These are phyloP conservation scores for Polia nebulosa DNA, from an alignment of 2,888 invertebrate genomes.

Conservation along the genomic window DNA sequence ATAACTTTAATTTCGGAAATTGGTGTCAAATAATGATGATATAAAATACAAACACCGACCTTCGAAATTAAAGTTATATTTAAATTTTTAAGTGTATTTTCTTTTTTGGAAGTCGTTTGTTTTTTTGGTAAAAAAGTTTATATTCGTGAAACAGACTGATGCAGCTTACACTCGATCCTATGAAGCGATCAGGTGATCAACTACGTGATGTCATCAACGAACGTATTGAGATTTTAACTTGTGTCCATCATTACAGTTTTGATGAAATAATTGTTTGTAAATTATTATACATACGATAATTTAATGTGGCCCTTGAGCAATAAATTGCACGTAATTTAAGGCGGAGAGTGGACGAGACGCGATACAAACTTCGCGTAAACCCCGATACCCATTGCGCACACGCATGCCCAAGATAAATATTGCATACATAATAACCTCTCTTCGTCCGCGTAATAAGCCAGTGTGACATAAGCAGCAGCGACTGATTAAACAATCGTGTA, in stretches of 20 bases:
- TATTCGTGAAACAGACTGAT: too few species aligned
- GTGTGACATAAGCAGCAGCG: constrained; percentile 73
- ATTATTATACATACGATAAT: constrained; percentile 84
- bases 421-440: constrained; percentile 74
- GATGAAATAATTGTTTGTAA: constrained; percentile 84
- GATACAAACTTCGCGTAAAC: constrained; percentile 63
- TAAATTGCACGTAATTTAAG: constrained; percentile 86
- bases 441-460: constrained; percentile 59
- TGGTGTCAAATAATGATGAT: too few species aligned
- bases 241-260: constrained; percentile 76
- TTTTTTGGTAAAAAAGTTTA: too few species aligned
- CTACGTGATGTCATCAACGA: constrained; percentile 44
- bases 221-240: constrained; percentile 62
- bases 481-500: constrained; percentile 76
- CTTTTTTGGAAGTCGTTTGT: too few species aligned
- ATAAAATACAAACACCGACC: too few species aligned
- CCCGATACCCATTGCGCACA: constrained; percentile 55
- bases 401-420: constrained; percentile 77
- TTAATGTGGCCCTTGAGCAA: constrained; percentile 80
- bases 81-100: too few species aligned
- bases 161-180: neutral
- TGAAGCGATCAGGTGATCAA: constrained; percentile 11
- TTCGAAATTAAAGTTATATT: too few species aligned
- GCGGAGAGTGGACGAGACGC: constrained; percentile 70
- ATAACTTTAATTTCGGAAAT: too few species aligned